phyloP scores from a whole-genome alignment of 2,113 vertebrate species.

The Andinoacara biseriatus region DNA sequence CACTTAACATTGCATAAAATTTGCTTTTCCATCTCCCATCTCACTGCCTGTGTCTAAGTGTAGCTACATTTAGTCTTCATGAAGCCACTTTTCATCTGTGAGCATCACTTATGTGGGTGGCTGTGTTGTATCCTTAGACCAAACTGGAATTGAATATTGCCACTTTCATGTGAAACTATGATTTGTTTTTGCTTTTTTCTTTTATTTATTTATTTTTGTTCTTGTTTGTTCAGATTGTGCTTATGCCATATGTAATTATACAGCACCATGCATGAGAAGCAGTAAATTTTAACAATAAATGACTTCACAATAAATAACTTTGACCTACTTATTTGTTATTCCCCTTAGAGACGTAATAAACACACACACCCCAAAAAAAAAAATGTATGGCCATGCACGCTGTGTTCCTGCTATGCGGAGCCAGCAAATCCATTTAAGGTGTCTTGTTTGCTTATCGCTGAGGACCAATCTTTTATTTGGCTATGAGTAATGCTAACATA shows the following conservation, averaged over 20 bases:
- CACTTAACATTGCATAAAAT: not conserved
- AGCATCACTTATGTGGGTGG: not conserved
- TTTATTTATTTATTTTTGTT: not conserved
- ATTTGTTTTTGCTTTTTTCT: conserved; percentile 2
- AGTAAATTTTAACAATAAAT: conserved; percentile 4
- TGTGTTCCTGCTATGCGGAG: conserved; percentile 21
- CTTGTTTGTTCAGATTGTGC: not conserved
- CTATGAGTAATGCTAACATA: conserved; percentile 54
- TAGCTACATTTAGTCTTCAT: not conserved
- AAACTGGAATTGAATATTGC: not conserved
- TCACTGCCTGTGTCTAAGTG: not conserved
- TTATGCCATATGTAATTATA: conserved; percentile 4
- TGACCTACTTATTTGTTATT: conserved; percentile 32
- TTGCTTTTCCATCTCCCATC: not conserved
- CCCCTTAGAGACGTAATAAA: conserved; percentile 12
- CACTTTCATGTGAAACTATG: not conserved
- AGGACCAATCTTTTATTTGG: conserved; percentile 49
- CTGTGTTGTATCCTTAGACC: not conserved
- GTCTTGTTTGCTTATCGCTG: conserved; percentile 20
- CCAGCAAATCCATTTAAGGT: conserved; percentile 38
- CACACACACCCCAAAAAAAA: not conserved
- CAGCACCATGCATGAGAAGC: not conserved
- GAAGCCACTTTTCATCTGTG: not conserved
- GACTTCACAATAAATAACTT: conserved; percentile 34
- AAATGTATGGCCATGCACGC: conserved; percentile 14